Conservation (phyloP, 2,113 vertebrate species). For the Melanerpes aurifrons region DNA sequence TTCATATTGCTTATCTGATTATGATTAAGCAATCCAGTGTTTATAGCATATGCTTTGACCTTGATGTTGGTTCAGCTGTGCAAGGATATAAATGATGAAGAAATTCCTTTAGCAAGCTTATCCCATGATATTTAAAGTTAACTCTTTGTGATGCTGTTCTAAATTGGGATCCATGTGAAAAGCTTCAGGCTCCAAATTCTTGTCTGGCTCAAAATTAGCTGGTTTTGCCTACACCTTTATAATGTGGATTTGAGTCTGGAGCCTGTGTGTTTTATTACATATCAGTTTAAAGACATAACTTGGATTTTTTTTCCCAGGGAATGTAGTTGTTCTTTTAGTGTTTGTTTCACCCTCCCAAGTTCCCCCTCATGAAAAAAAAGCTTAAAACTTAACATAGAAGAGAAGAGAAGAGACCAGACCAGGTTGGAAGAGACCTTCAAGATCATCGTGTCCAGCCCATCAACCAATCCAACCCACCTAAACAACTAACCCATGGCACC, state of each 20-base stretch:
- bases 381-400: background rate
- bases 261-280: background rate
- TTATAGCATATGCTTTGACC: conserved; percentile 34
- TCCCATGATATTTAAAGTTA: background rate
- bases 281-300: background rate
- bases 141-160: background rate
- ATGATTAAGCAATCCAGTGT: conserved; percentile 17
- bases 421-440: too few species aligned
- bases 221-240: background rate
- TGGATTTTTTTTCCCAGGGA: background rate
- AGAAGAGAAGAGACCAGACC: background rate
- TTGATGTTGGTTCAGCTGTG: conserved; percentile 43
- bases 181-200: background rate
- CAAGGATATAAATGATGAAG: background rate
- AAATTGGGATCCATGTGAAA: background rate
- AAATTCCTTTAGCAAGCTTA: conserved; percentile 11
- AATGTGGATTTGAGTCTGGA: background rate
- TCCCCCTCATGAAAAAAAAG: background rate
- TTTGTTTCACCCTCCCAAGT: background rate
- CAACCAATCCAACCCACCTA: too few species aligned
- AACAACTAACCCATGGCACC: too few species aligned
- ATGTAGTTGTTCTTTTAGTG: background rate
- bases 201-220: background rate
- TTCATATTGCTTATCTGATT: conserved; percentile 49
- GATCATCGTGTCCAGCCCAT: too few species aligned